These are phyloP conservation scores for Drosophila aff. DNA, from an alignment of 1,140 invertebrate species.

Conservation along the genomic window DNA sequence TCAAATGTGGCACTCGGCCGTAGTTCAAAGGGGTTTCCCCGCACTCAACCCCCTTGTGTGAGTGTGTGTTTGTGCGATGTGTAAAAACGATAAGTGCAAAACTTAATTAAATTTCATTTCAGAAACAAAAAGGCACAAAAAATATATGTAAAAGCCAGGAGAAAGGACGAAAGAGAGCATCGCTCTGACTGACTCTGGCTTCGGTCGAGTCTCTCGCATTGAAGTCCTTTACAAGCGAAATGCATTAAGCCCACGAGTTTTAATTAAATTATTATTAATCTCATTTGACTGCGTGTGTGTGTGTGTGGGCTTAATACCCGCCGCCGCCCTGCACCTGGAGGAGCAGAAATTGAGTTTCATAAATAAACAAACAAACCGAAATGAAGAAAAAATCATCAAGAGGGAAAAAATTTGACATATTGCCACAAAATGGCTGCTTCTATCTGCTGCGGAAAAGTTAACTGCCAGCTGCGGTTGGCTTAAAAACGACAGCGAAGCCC, in stretches of 20 bases:
- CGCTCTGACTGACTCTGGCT: conserved; percentile 4
- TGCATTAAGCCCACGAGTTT: conserved; percentile 74
- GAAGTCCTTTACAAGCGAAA: conserved; percentile 66
- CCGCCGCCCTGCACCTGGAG: conserved; percentile 8
- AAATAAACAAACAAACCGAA: conserved; percentile 30
- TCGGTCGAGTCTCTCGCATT: conserved; percentile 1
- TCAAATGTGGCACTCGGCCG: conserved; percentile 17
- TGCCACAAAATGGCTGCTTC: conserved; percentile 29
- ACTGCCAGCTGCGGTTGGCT: conserved; percentile 47
- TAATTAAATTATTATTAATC: conserved; percentile 83
- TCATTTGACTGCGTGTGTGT: conserved; percentile 53
- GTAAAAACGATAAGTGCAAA: conserved; percentile 71
- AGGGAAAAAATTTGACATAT: conserved; percentile 35
- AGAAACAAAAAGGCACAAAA: conserved; percentile 15
- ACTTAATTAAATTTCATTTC: conserved; percentile 75
- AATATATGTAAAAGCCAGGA: background rate
- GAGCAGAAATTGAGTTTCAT: conserved; percentile 55
- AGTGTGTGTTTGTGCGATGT: conserved; percentile 7
- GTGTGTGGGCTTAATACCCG: conserved; percentile 1
- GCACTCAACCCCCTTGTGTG: background rate
- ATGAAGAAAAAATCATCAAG: conserved; percentile 23
- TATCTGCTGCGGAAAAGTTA: conserved; percentile 54
- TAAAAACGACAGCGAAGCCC: background rate
- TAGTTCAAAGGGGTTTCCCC: conserved; percentile 2
- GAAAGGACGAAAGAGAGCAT: background rate